Percentiles rank a stretch among this genome's conserved stretches.
Conservation (phyloP, 2,113 vertebrate species). For the Austrofundulus limnaeus region DNA sequence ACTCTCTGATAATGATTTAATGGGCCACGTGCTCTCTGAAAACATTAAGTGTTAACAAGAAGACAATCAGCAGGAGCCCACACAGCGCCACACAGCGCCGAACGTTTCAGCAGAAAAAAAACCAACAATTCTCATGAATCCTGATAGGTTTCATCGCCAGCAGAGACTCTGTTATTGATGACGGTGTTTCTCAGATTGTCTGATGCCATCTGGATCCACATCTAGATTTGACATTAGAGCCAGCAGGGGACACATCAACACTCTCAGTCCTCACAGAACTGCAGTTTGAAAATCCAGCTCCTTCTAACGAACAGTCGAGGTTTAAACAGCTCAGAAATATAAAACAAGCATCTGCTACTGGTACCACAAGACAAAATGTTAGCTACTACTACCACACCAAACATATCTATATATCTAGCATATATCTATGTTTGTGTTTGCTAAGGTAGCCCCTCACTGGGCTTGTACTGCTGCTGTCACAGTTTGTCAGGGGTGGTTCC, state of each 20-base stretch:
- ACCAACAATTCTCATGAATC: conserved; percentile 5
- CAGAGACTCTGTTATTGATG: conserved; percentile 12
- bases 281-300: background rate
- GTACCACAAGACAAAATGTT: no score
- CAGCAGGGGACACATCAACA: background rate
- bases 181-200: background rate
- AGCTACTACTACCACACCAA: no score
- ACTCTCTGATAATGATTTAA: conserved; percentile 25
- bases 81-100: conserved; percentile 32
- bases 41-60: conserved; percentile 35
- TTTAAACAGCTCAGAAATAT: no score
- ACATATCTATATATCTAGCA: no score
- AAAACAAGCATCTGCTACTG: no score
- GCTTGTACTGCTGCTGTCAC: no score
- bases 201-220: background rate
- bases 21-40: conserved; percentile 38
- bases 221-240: background rate
- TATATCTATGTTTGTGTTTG: no score
- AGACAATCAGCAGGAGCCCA: conserved; percentile 27
- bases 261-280: background rate
- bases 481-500: no score
- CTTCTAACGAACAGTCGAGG: background rate
- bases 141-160: conserved; percentile 15
- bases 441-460: no score
- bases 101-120: conserved; percentile 4